Conservation (phyloP, 1,140 invertebrate genomes). For the Apis dorsata region DNA sequence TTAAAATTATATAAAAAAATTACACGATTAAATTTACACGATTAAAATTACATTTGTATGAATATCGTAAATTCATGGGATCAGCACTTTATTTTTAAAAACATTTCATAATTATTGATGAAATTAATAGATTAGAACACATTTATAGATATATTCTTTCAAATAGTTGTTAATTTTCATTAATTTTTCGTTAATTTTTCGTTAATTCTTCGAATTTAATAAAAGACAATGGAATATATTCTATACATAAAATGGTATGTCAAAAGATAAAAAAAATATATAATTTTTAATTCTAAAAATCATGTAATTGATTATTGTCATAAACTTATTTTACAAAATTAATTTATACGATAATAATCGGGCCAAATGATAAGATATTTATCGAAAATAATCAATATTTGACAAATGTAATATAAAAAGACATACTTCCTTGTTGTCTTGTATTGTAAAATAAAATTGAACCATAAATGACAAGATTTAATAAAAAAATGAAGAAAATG, state of each 20-base stretch:
- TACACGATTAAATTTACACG: background rate
- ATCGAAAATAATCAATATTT: background rate
- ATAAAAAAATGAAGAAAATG: background rate
- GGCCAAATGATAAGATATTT: background rate
- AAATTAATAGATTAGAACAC: background rate
- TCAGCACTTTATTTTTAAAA: background rate
- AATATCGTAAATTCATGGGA: background rate
- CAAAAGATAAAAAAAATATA: background rate
- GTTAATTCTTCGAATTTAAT: background rate
- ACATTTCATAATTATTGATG: background rate
- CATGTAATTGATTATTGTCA: background rate
- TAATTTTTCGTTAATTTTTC: background rate
- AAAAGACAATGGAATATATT: background rate
- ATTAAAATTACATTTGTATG: background rate
- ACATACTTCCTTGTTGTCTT: too few relatives aligned
- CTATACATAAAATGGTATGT: background rate
- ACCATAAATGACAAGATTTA: background rate
- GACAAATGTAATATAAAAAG: background rate
- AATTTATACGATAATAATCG: conserved; percentile 6
- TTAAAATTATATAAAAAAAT: background rate
- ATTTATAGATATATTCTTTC: background rate
- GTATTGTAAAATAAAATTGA: background rate
- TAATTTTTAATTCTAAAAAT: background rate
- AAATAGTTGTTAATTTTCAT: conserved; percentile 6
- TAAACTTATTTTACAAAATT: conserved; percentile 10